Evolutionary conservation across 2,888 invertebrate genomes (phyloP).

Genomic region (Ophioninae sp.): DNA sequence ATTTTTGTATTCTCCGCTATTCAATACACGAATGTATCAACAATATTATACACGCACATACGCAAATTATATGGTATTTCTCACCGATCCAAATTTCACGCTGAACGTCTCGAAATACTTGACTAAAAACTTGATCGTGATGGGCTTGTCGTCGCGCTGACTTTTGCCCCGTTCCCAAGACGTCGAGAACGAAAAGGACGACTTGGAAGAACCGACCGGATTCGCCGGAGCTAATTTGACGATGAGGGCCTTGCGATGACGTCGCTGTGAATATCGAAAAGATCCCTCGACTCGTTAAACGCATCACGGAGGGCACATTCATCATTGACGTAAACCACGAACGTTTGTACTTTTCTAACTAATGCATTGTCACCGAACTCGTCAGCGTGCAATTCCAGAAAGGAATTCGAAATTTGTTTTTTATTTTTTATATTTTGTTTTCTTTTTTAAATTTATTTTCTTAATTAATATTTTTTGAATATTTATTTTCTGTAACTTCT

Average conservation of each 20-base stretch:
- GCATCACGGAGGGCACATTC: not conserved
- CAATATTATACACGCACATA: not conserved
- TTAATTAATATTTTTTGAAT: too few species aligned
- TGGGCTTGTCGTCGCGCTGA: conserved; percentile 37
- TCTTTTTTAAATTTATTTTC: too few species aligned
- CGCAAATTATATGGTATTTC: conserved; percentile 45
- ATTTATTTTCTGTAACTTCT: not conserved
- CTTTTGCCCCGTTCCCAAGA: conserved; percentile 23
- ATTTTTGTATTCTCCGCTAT: too few species aligned
- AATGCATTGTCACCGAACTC: conserved; percentile 1
- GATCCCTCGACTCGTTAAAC: not conserved
- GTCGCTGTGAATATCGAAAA: conserved; percentile 45
- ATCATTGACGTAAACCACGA: conserved; percentile 46
- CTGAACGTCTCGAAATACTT: conserved; percentile 76
- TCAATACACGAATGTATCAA: not conserved
- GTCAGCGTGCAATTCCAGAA: too few species aligned
- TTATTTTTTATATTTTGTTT: too few species aligned
- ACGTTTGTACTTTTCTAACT: conserved; percentile 27
- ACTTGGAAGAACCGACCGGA: conserved; percentile 54
- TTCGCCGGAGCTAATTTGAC: conserved; percentile 60
- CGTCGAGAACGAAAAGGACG: conserved; percentile 38
- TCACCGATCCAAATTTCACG: conserved; percentile 77
- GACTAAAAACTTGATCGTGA: conserved; percentile 77
- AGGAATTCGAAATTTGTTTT: too few species aligned
- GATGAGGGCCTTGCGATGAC: conserved; percentile 56